A percentile compares a stretch with the other conserved stretches of the same genome.
Conservation (phyloP, 1,140 invertebrate species). For the Sarcophaga bullata region DNA sequence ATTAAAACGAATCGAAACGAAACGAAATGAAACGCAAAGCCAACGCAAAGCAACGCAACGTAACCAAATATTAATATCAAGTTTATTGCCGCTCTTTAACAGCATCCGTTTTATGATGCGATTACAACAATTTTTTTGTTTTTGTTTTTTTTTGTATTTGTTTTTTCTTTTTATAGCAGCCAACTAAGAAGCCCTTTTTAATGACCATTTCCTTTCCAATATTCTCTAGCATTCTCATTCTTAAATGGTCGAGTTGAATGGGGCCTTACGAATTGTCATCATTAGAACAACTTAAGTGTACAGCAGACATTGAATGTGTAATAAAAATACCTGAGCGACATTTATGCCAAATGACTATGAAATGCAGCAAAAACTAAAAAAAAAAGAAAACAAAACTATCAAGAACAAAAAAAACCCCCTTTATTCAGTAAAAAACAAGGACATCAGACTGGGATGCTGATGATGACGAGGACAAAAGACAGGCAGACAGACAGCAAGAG, state of each 20-base stretch:
- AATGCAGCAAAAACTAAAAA: background rate
- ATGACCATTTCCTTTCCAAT: too few relatives aligned
- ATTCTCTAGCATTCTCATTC: background rate
- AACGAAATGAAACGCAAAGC: too few relatives aligned
- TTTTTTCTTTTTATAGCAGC: background rate
- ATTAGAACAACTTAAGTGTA: background rate
- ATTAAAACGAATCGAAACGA: background rate
- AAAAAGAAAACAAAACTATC: background rate
- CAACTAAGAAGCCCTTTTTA: background rate
- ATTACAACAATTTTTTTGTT: background rate
- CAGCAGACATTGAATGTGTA: slow-evolving; percentile 10
- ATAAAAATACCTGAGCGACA: slow-evolving; percentile 29
- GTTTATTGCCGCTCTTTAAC: slow-evolving; percentile 5
- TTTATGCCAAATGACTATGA: background rate
- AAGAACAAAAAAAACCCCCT: background rate
- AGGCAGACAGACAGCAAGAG: background rate
- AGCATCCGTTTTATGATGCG: slow-evolving; percentile 13
- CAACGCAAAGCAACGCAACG: too few relatives aligned
- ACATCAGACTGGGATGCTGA: too few relatives aligned
- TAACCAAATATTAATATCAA: background rate
- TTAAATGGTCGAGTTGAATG: background rate
- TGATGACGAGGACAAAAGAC: background rate
- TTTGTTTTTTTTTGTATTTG: background rate
- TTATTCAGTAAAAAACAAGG: background rate
- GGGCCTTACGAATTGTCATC: background rate